Conservation (phyloP, 2,888 invertebrate genomes). For the Cabera pusaria region DNA sequence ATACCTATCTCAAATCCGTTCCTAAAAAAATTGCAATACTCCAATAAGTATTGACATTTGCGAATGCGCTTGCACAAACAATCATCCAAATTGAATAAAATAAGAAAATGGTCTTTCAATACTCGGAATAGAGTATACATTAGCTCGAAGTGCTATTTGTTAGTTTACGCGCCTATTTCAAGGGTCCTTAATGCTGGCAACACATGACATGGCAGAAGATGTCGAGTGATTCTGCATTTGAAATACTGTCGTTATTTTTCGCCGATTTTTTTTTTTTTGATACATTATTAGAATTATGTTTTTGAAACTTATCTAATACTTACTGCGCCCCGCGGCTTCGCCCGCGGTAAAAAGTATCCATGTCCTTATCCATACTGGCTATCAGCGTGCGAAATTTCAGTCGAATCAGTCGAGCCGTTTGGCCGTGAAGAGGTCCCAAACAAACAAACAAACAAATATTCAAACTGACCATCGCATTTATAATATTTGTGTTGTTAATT, state of each 20-base stretch:
- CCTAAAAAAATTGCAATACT: constrained; percentile 5
- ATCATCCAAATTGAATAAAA: not conserved
- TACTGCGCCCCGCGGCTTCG: too few relatives aligned
- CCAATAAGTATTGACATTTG: constrained; percentile 16
- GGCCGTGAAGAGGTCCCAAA: too few relatives aligned
- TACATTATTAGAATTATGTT: constrained; percentile 53
- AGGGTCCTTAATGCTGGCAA: constrained; percentile 69
- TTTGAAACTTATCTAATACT: constrained; percentile 29
- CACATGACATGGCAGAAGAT: constrained; percentile 66
- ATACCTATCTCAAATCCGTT: too few relatives aligned
- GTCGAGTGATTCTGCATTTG: constrained; percentile 59
- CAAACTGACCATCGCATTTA: too few relatives aligned
- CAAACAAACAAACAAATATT: too few relatives aligned
- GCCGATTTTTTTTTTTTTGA: too few relatives aligned
- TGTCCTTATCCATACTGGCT: too few relatives aligned
- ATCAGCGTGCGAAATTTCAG: too few relatives aligned
- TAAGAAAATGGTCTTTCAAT: not conserved
- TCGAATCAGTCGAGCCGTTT: too few relatives aligned
- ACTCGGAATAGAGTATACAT: constrained; percentile 36
- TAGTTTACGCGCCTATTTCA: constrained; percentile 63
- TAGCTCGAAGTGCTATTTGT: constrained; percentile 41
- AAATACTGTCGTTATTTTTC: constrained; percentile 36
- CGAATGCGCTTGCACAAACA: constrained; percentile 13
- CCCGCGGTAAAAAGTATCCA: too few relatives aligned
- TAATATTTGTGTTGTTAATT: too few relatives aligned